These are phyloP conservation scores for Macrophya alboannulata DNA, from an alignment of 2,888 invertebrate species.

Conservation along the genomic window DNA sequence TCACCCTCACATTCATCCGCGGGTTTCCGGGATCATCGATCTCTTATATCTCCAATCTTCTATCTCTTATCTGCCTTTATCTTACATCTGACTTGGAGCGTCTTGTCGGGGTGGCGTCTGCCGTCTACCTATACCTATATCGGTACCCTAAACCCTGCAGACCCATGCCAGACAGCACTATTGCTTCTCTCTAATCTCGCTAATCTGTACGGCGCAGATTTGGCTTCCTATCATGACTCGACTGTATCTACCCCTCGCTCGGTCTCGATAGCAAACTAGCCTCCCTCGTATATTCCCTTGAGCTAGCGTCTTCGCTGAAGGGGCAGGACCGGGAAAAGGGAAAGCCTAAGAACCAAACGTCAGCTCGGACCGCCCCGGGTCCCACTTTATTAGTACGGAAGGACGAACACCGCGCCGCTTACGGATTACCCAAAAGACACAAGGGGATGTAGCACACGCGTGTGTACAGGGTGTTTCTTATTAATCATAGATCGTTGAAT, in stretches of 20 bases:
- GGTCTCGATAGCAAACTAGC: slow-evolving; percentile 30
- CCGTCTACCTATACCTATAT: background rate
- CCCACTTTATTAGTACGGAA: slow-evolving; percentile 28
- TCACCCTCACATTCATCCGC: background rate
- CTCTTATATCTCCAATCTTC: background rate
- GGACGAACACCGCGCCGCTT: slow-evolving; percentile 20
- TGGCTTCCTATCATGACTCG: slow-evolving; percentile 64
- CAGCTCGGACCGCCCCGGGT: slow-evolving; percentile 30
- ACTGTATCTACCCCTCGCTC: slow-evolving; percentile 66
- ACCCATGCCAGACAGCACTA: slow-evolving; percentile 61
- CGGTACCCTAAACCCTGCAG: slow-evolving; percentile 1
- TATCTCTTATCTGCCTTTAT: slow-evolving; percentile 26
- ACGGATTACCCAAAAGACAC: slow-evolving; percentile 36
- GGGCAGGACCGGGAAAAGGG: slow-evolving; percentile 7
- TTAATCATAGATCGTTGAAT: background rate
- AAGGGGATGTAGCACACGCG: background rate
- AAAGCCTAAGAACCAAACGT: slow-evolving; percentile 33
- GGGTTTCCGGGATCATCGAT: slow-evolving; percentile 20
- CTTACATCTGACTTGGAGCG: slow-evolving; percentile 1
- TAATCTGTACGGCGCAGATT: slow-evolving; percentile 71
- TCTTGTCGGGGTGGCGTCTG: slow-evolving; percentile 2
- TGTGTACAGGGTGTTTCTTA: background rate
- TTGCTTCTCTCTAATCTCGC: slow-evolving; percentile 71
- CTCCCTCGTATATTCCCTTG: background rate
- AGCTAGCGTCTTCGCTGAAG: slow-evolving; percentile 12